These are phyloP conservation scores for Calosoma granatense DNA, from an alignment of 1,140 invertebrate species.

Conservation along the genomic window DNA sequence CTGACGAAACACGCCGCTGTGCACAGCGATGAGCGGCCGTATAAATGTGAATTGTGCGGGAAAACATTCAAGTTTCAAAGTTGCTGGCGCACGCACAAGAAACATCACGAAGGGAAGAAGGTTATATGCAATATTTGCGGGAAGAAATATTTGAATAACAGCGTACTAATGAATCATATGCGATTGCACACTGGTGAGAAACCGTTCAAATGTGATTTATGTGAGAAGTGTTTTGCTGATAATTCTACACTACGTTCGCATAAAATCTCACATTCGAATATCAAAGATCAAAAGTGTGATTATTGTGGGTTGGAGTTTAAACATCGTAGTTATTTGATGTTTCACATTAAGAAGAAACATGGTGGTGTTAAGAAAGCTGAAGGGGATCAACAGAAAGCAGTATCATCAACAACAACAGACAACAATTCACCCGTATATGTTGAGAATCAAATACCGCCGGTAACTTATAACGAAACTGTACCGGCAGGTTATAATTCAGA, in stretches of 20 bases:
- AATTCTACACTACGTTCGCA: background rate
- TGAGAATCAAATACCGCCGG: no score
- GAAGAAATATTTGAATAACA: slow-evolving; percentile 11
- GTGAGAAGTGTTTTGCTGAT: slow-evolving; percentile 3
- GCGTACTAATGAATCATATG: slow-evolving; percentile 10
- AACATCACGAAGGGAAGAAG: slow-evolving; percentile 16
- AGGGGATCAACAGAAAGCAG: no score
- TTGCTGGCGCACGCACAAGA: slow-evolving; percentile 16
- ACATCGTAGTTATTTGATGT: slow-evolving; percentile 3
- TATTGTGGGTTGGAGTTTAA: slow-evolving; percentile 7
- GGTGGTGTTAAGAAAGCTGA: background rate
- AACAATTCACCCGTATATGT: no score
- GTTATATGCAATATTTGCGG: slow-evolving; percentile 15
- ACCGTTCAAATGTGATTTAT: slow-evolving; percentile 10
- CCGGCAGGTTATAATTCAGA: no score
- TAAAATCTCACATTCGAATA: background rate
- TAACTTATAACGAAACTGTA: no score
- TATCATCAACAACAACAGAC: no score
- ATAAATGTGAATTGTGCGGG: slow-evolving; percentile 56
- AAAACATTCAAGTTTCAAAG: slow-evolving; percentile 44
- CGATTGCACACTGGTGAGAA: slow-evolving; percentile 14
- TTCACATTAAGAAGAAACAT: slow-evolving; percentile 6
- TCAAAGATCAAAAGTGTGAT: slow-evolving; percentile 1
- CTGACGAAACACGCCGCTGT: slow-evolving; percentile 43
- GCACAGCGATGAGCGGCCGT: slow-evolving; percentile 53